Conservation (phyloP, 2,888 invertebrate species). For the Ctena decussata region DNA sequence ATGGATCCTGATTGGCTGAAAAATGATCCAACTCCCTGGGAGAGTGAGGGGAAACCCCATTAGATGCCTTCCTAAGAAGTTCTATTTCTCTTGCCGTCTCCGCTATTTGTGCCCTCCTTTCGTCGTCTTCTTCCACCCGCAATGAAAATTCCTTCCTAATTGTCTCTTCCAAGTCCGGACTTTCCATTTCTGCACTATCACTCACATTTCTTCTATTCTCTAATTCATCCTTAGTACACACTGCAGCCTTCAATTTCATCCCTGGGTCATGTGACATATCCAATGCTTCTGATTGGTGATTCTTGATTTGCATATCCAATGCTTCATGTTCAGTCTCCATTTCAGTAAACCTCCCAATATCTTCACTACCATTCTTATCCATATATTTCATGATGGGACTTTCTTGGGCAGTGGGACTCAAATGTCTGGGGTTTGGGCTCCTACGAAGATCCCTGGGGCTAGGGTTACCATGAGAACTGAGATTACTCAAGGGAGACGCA, state of each 20-base stretch:
- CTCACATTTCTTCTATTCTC: not conserved
- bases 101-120: not conserved
- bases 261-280: conserved; percentile 61
- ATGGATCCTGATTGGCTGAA: conserved; percentile 48
- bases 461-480: not conserved
- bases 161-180: conserved; percentile 25
- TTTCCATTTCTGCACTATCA: conserved; percentile 17
- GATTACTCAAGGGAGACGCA: not conserved
- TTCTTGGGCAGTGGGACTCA: not conserved
- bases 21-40: conserved; percentile 37
- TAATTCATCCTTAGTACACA: not conserved
- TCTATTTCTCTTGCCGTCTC: conserved; percentile 14
- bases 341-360: no score
- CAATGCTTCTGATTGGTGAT: conserved; percentile 58
- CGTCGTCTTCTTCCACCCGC: conserved; percentile 15
- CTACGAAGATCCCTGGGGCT: not conserved
- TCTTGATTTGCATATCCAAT: conserved; percentile 62
- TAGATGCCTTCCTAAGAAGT: conserved; percentile 22
- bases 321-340: conserved; percentile 33
- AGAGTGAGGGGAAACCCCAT: conserved; percentile 23
- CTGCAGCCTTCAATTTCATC: not conserved
- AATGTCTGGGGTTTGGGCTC: not conserved
- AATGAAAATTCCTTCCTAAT: conserved; percentile 7
- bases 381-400: conserved; percentile 1
- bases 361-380: not conserved